Evolutionary conservation across 2,888 invertebrate genomes (phyloP).

Genomic region (Drosophila algonquin): DNA sequence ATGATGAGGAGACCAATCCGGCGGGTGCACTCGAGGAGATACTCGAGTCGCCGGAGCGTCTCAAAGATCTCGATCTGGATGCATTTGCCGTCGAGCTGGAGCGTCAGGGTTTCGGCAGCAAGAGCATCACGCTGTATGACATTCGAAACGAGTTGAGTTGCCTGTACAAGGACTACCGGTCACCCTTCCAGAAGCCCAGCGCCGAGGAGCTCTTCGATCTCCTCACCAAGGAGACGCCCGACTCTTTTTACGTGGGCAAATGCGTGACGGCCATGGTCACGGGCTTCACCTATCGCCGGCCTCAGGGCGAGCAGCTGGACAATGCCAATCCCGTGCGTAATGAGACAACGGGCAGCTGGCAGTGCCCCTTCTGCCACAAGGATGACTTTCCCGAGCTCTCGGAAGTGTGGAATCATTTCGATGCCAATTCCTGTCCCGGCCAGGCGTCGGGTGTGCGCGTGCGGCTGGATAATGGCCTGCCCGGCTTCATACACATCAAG

Average conservation of each 20-base stretch:
- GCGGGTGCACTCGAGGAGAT: conserved; percentile 99
- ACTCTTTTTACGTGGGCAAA: conserved; percentile 95
- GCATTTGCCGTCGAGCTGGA: conserved; percentile 99
- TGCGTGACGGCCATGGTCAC: conserved; percentile 92
- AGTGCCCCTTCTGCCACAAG: conserved; percentile 98
- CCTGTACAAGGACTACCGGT: conserved; percentile 95
- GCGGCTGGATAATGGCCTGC: conserved; percentile 95
- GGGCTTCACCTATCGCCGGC: conserved; percentile 93
- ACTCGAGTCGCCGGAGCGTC: conserved; percentile 95
- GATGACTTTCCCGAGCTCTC: conserved; percentile 98
- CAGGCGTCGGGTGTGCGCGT: conserved; percentile 96
- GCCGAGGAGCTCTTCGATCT: conserved; percentile 96
- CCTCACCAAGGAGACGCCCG: conserved; percentile 97
- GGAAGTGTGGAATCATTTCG: conserved; percentile 99
- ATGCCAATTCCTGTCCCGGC: conserved; percentile 97
- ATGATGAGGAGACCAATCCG: conserved; percentile 98
- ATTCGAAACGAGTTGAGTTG: conserved; percentile 97
- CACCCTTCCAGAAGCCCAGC: conserved; percentile 90
- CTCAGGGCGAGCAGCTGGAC: conserved; percentile 96
- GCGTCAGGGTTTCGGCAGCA: conserved; percentile 94
- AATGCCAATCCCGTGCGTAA: conserved; percentile 97
- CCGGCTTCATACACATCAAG: conserved; percentile 96
- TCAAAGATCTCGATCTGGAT: conserved; percentile 98
- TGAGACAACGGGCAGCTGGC: conserved; percentile 97
- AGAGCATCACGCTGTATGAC: conserved; percentile 97